Evolutionary conservation across 2,888 invertebrate genomes (phyloP).

Genomic region (Agelastica alni): DNA sequence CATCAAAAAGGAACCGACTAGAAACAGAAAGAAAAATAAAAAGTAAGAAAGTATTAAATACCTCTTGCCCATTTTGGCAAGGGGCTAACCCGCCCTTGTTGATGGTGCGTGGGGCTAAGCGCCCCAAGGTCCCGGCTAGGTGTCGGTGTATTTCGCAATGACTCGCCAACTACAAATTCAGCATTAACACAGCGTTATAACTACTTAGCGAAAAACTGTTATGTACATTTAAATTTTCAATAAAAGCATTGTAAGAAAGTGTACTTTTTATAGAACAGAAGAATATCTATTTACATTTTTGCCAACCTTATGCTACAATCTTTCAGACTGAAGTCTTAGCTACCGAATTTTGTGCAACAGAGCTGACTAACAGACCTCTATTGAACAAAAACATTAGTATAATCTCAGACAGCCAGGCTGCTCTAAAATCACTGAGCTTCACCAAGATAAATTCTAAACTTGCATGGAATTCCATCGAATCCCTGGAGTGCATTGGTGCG

Average conservation of each 20-base stretch:
- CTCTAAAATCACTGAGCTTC: too few relatives aligned
- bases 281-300: too few relatives aligned
- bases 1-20: conserved; percentile 6
- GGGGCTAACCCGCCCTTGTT: conserved; percentile 59
- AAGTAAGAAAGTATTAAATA: conserved; percentile 45
- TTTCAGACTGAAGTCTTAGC: too few relatives aligned
- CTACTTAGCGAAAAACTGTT: conserved; percentile 29
- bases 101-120: conserved; percentile 56
- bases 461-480: too few relatives aligned
- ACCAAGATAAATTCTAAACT: too few relatives aligned
- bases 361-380: too few relatives aligned
- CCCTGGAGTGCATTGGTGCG: too few relatives aligned
- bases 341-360: too few relatives aligned
- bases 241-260: conserved; percentile 24
- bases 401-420: too few relatives aligned
- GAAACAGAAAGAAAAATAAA: neutral
- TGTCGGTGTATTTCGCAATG: conserved; percentile 60
- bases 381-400: too few relatives aligned
- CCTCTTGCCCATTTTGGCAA: conserved; percentile 66
- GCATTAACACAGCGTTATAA: conserved; percentile 39
- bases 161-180: conserved; percentile 59
- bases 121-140: conserved; percentile 55
- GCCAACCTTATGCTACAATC: too few relatives aligned
- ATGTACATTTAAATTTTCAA: conserved; percentile 25
- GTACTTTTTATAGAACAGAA: too few relatives aligned